Base-by-base conservation (phyloP, 2,113 vertebrate genomes). In the Piprites chloris region DNA sequence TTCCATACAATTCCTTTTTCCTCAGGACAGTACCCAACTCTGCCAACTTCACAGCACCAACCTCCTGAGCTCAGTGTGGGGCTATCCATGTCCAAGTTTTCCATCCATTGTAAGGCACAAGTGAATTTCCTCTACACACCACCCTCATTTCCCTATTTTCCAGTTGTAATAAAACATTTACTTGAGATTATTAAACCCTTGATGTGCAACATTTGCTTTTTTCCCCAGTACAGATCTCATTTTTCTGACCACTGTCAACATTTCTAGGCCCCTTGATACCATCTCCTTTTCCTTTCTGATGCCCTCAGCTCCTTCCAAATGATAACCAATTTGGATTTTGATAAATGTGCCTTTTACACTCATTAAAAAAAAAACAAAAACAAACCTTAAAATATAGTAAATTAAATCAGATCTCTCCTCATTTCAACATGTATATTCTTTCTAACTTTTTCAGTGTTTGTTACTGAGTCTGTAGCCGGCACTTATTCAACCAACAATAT, bases 51-150 rank as follows among this genome's bases (percentile, higher is more conserved):
- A 20, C 5, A 22, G 14, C 21, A 7, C 27, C 3, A 3, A 32
- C 3, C 9, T 46, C 52, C 10, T 1, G 2, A n/a, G 10, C 8
- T 59, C 58, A 15, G 2, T 2, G 1, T 13, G 22, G n/a, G 12
- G 5, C 32, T 62, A 11, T 16, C 22, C 41, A 9, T 4, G 6
- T 23, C 35, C 46, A 9, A 20, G 22, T 7, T 41, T 69, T 50
- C 22, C n/a, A 35, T 11, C 30, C 3, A 2, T 14, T 0, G 0
- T 5, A 15, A 69, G 32, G 27, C 26, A 44, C 20, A 46, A 75
- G 3, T n/a, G 22, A 9, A 50, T 79, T 83, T 92, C 62, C 20
- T 30, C 44, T 17, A 30, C 5, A 30, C 5, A 18, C 18, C 39
- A 37, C 30, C 14, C 35, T 24, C 7, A 61, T 59, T 74, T 77